Evolutionary conservation across 2,797 vertebrate genomes (phyloP).

Genomic region (Lacerta agilis): DNA sequence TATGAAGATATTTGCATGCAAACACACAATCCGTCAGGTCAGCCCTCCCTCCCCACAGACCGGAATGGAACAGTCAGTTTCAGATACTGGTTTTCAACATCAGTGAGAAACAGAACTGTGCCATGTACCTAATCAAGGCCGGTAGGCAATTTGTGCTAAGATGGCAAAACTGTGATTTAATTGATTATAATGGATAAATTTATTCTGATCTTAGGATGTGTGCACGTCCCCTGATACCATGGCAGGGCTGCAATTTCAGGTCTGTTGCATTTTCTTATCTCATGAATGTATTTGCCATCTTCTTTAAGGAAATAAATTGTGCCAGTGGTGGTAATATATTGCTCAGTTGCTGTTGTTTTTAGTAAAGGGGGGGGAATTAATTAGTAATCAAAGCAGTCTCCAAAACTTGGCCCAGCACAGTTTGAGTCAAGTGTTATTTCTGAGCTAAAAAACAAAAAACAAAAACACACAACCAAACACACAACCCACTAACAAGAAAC

Average conservation of each 20-base stretch:
- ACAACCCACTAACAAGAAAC: background rate
- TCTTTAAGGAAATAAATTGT: background rate
- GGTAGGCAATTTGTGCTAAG: rapidly evolving
- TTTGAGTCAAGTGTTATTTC: conserved; percentile 21
- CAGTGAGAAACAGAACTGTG: background rate
- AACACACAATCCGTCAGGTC: too few relatives aligned
- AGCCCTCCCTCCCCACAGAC: background rate
- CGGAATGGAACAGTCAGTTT: background rate
- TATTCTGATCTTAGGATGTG: background rate
- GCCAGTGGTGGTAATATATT: rapidly evolving
- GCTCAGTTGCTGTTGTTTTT: background rate
- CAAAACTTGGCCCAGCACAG: conserved; percentile 8
- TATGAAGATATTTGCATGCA: background rate
- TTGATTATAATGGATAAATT: background rate
- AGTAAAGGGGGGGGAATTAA: background rate
- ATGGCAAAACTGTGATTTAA: background rate
- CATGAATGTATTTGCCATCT: background rate
- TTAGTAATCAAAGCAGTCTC: background rate
- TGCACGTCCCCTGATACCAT: too few relatives aligned
- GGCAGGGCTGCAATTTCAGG: background rate
- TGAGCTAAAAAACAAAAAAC: background rate
- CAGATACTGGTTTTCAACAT: background rate
- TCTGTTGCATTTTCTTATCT: background rate
- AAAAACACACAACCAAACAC: background rate
- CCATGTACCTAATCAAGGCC: background rate